These are phyloP conservation scores for Mechanitis messenoides DNA, from an alignment of 2,888 invertebrate genomes.

Conservation along the genomic window DNA sequence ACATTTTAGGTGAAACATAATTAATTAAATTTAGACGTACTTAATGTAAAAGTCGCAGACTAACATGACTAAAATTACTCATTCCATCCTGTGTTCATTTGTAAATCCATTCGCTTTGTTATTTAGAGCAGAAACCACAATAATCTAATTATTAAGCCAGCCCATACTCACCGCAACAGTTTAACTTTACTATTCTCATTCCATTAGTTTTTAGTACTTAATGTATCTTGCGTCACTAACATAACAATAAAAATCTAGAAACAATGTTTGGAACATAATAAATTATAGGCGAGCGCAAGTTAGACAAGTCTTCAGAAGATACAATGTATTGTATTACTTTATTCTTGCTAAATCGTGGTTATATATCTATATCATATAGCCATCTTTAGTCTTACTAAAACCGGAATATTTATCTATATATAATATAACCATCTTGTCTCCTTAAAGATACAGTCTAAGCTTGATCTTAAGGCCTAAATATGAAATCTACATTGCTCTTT, in stretches of 20 bases:
- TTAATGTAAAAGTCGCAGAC: slow-evolving; percentile 3
- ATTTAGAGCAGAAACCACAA: slow-evolving; percentile 36
- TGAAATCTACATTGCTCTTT: too few species aligned
- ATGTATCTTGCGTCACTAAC: slow-evolving; percentile 5
- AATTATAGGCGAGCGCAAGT: not conserved
- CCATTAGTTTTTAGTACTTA: slow-evolving; percentile 25
- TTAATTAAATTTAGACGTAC: slow-evolving; percentile 12
- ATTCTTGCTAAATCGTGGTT: too few species aligned
- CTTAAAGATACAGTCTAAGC: too few species aligned
- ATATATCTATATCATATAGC: too few species aligned
- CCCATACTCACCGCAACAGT: slow-evolving; percentile 30
- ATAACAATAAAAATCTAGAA: not conserved
- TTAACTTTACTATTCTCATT: slow-evolving; percentile 28
- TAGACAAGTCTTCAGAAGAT: too few species aligned
- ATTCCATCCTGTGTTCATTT: slow-evolving; percentile 24
- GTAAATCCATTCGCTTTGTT: slow-evolving; percentile 34
- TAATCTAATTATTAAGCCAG: slow-evolving; percentile 38
- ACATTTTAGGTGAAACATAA: slow-evolving; percentile 13
- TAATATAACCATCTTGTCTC: too few species aligned
- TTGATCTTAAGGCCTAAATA: too few species aligned
- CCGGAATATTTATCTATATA: too few species aligned
- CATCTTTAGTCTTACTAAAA: too few species aligned
- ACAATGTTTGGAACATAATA: not conserved
- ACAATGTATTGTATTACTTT: too few species aligned
- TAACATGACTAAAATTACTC: slow-evolving; percentile 12